Evolutionary conservation across 1,140 invertebrate genomes (phyloP).

Genomic region (Listronotus bonariensis): DNA sequence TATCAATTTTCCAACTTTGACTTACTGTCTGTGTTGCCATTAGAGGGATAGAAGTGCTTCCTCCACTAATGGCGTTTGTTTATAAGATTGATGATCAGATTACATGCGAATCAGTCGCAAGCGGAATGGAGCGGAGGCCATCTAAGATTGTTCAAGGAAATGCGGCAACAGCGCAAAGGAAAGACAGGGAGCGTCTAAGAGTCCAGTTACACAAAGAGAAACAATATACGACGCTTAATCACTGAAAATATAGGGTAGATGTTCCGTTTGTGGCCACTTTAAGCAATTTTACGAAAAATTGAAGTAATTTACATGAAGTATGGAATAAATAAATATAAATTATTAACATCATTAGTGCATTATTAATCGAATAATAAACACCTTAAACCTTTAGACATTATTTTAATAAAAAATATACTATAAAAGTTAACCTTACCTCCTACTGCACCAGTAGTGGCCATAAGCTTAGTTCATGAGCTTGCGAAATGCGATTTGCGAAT

Average conservation of each 20-base stretch:
- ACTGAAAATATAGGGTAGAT: background rate
- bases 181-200: background rate
- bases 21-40: constrained; percentile 42
- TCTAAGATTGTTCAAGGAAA: constrained; percentile 33
- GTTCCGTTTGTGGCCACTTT: too few relatives aligned
- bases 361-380: too few relatives aligned
- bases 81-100: constrained; percentile 46
- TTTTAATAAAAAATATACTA: too few relatives aligned
- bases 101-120: constrained; percentile 42
- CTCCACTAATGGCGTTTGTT: constrained; percentile 44
- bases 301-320: too few relatives aligned
- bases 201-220: constrained; percentile 22
- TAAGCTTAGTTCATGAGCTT: too few relatives aligned
- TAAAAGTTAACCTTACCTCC: too few relatives aligned
- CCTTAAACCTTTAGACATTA: too few relatives aligned
- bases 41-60: constrained; percentile 42
- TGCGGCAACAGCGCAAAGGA: constrained; percentile 24
- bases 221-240: constrained; percentile 25
- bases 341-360: too few relatives aligned
- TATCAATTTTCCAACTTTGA: constrained; percentile 43
- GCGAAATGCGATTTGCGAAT: too few relatives aligned
- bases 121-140: constrained; percentile 10
- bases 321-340: too few relatives aligned
- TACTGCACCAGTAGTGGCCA: too few relatives aligned
- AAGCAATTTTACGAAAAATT: too few relatives aligned